These are phyloP conservation scores for Leptobrachium ailaonicum DNA, from an alignment of 2,113 vertebrate genomes.

Conservation along the genomic window DNA sequence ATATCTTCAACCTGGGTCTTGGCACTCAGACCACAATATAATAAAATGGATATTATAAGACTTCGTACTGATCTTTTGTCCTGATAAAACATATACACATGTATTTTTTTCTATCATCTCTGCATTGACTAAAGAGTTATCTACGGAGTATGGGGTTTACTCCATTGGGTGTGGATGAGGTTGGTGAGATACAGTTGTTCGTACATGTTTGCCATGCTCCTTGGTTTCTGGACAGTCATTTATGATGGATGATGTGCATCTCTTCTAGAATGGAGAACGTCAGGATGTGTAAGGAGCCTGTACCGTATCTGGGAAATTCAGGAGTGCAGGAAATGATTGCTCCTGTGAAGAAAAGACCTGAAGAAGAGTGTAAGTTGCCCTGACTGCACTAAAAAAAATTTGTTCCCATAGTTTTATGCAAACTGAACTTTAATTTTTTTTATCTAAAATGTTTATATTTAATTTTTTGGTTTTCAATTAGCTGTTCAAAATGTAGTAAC, in stretches of 20 bases:
- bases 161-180: background rate
- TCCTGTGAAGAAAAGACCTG: slow-evolving; percentile 61
- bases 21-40: no score
- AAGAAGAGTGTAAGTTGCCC: slow-evolving; percentile 65
- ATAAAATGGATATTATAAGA: no score
- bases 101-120: no score
- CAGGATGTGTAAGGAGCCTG: slow-evolving; percentile 63
- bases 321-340: slow-evolving; percentile 60
- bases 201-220: background rate
- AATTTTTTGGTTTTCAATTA: background rate
- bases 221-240: slow-evolving; percentile 20
- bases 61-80: no score
- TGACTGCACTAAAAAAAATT: background rate
- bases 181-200: background rate
- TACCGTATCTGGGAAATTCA: slow-evolving; percentile 62
- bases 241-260: slow-evolving; percentile 39
- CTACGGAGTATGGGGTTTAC: background rate
- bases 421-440: background rate
- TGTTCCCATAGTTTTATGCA: slow-evolving; percentile 7
- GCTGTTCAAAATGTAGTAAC: background rate
- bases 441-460: background rate
- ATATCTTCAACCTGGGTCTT: no score
- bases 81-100: no score
- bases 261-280: slow-evolving; percentile 63
- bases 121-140: no score